These are phyloP conservation scores for Plagodis dolabraria DNA, from an alignment of 2,888 invertebrate genomes.

Conservation along the genomic window DNA sequence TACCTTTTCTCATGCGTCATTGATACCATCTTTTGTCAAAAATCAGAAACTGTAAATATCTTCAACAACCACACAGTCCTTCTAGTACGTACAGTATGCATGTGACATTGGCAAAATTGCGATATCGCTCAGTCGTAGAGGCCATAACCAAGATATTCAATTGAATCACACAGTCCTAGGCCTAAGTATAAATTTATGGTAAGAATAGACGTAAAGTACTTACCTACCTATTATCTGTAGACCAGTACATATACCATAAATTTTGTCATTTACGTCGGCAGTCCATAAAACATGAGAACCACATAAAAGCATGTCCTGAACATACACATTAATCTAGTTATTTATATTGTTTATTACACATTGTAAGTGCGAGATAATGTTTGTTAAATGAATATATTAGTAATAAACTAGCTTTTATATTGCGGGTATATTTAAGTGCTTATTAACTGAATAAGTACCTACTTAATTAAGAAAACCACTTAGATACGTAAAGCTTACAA, in stretches of 20 bases:
- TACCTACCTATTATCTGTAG: slow-evolving; percentile 18
- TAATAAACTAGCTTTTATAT: background rate
- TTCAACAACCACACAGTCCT: too few species aligned
- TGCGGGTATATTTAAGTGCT: too few species aligned
- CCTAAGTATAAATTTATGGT: background rate
- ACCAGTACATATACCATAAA: slow-evolving; percentile 26
- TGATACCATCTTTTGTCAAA: slow-evolving; percentile 5
- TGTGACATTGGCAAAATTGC: too few species aligned
- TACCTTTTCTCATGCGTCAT: slow-evolving; percentile 25
- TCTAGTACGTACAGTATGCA: too few species aligned
- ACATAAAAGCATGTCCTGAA: slow-evolving; percentile 22
- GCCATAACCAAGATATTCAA: too few species aligned
- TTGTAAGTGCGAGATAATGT: slow-evolving; percentile 14
- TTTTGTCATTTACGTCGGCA: slow-evolving; percentile 10
- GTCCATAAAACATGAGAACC: slow-evolving; percentile 18
- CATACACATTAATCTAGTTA: slow-evolving; percentile 18
- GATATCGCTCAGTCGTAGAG: too few species aligned
- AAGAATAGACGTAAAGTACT: slow-evolving; percentile 11
- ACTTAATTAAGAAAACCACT: too few species aligned
- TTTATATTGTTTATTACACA: slow-evolving; percentile 17
- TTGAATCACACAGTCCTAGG: too few species aligned
- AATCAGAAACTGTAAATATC: slow-evolving; percentile 6
- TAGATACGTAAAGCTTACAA: too few species aligned
- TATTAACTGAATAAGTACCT: too few species aligned
- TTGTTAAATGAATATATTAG: background rate